These are phyloP conservation scores for Lepidochitona cinerea DNA, from an alignment of 2,888 invertebrate species.

Conservation along the genomic window DNA sequence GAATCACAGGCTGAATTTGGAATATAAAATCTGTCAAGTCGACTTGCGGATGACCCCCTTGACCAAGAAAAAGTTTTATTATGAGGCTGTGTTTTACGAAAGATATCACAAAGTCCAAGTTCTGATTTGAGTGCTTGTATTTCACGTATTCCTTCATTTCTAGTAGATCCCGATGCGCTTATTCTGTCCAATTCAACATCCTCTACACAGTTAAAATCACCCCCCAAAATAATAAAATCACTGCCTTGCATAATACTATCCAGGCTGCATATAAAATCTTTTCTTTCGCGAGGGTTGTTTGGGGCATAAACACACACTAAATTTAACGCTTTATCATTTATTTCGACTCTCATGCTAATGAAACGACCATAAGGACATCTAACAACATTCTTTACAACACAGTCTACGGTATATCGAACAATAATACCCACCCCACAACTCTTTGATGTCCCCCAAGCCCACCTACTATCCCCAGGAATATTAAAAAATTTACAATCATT, in stretches of 20 bases:
- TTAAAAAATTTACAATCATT: not conserved
- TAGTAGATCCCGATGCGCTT: not conserved
- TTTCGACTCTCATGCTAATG: no score
- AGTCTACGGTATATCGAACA: not conserved
- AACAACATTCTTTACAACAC: not conserved
- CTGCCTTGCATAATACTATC: not conserved
- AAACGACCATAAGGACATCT: conserved; percentile 1
- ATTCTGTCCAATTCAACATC: not conserved
- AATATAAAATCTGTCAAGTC: not conserved
- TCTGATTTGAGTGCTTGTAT: not conserved
- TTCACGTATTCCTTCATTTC: not conserved
- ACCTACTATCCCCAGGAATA: not conserved
- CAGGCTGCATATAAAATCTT: not conserved
- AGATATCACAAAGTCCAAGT: not conserved
- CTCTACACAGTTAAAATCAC: not conserved
- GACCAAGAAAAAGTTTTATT: not conserved
- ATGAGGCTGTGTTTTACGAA: not conserved
- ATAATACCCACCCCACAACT: not conserved
- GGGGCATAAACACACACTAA: not conserved
- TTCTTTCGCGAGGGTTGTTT: not conserved
- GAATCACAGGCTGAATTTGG: not conserved
- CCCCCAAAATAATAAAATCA: not conserved
- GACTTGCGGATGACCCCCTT: no score
- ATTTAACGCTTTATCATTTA: not conserved
- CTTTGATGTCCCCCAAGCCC: not conserved